These are phyloP conservation scores for Hirundichthys speculiger DNA, from an alignment of 2,113 vertebrate genomes.

Conservation along the genomic window DNA sequence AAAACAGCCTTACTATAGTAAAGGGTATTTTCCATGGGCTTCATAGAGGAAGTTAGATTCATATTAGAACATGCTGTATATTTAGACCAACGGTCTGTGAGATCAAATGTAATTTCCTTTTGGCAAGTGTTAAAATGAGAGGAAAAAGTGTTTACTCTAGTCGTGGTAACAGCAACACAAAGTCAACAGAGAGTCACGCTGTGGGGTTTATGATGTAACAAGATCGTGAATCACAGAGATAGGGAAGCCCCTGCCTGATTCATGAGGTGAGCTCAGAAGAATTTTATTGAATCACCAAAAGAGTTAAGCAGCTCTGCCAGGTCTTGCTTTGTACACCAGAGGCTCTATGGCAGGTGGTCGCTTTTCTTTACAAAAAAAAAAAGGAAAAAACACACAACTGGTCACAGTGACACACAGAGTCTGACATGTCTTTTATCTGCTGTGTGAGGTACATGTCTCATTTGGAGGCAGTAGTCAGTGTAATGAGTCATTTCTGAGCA, in stretches of 20 bases:
- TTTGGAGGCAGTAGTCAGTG: not conserved
- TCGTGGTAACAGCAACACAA: conserved; percentile 19
- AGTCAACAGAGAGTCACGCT: conserved; percentile 26
- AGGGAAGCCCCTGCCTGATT: conserved; percentile 41
- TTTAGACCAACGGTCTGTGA: no score
- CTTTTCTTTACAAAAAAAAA: conserved; percentile 41
- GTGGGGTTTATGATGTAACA: conserved; percentile 18
- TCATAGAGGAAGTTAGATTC: no score
- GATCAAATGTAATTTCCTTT: no score
- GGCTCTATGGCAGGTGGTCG: conserved; percentile 58
- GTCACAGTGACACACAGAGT: conserved; percentile 44
- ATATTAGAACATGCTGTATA: no score
- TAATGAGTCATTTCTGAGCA: no score
- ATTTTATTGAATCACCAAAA: conserved; percentile 62
- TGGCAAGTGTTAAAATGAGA: not conserved
- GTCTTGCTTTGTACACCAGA: conserved; percentile 46
- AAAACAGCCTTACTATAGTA: no score
- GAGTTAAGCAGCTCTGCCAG: conserved; percentile 40
- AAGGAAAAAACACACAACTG: conserved; percentile 44
- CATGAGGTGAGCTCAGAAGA: conserved; percentile 50
- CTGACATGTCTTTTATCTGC: conserved; percentile 35
- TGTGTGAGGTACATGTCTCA: not conserved
- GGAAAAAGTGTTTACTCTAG: conserved; percentile 13
- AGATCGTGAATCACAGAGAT: conserved; percentile 30
- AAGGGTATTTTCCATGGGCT: no score